These are phyloP conservation scores for Noctua pronuba DNA, from an alignment of 2,888 invertebrate species.

Conservation along the genomic window DNA sequence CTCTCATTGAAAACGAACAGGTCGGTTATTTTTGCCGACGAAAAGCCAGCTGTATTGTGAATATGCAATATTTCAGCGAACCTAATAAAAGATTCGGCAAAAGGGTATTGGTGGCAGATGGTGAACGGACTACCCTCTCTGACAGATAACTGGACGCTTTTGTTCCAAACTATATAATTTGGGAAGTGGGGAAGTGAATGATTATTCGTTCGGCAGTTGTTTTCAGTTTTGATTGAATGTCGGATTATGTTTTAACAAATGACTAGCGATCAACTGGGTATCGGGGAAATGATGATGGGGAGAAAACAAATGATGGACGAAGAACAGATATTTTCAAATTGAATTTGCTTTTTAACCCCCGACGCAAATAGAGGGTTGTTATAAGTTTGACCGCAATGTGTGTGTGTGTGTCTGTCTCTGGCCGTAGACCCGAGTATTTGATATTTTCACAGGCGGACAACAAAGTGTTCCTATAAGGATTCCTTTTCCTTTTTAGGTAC, in stretches of 20 bases:
- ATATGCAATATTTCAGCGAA: slow-evolving; percentile 83
- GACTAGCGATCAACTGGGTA: neutral
- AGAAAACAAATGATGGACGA: neutral
- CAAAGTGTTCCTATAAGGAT: too few relatives aligned
- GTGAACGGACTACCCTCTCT: slow-evolving; percentile 58
- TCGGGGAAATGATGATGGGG: neutral
- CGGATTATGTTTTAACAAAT: neutral
- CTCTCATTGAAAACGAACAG: slow-evolving; percentile 73
- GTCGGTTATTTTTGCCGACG: slow-evolving; percentile 69
- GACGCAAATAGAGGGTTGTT: too few relatives aligned
- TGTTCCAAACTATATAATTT: slow-evolving; percentile 59
- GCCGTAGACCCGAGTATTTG: too few relatives aligned
- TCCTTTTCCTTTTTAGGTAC: too few relatives aligned
- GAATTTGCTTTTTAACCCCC: neutral
- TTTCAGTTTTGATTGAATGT: slow-evolving; percentile 23
- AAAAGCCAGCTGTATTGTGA: slow-evolving; percentile 78
- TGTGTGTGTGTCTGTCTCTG: too few relatives aligned
- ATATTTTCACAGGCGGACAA: too few relatives aligned
- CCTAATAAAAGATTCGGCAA: slow-evolving; percentile 78
- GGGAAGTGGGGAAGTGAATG: slow-evolving; percentile 19
- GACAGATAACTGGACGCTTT: slow-evolving; percentile 58
- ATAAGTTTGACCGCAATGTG: too few relatives aligned
- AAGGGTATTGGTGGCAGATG: slow-evolving; percentile 72
- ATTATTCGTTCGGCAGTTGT: slow-evolving; percentile 24
- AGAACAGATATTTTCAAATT: neutral